A percentile compares a stretch with the other conserved stretches of the same genome.
Evolutionary conservation across 1,140 invertebrate genomes (phyloP).

Genomic region (Drosophila sp.): DNA sequence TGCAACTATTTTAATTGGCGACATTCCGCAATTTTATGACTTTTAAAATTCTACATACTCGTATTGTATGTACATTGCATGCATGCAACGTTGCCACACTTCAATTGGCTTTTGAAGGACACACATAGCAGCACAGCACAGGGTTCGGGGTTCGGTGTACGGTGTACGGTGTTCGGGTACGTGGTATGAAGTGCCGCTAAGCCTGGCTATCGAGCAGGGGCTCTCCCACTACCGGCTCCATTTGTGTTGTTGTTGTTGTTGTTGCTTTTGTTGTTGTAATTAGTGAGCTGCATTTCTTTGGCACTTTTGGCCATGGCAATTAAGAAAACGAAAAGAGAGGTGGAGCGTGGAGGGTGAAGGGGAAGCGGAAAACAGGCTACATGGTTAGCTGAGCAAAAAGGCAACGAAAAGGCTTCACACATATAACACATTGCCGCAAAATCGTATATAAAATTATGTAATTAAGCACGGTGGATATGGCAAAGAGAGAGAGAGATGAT

Average conservation of each 20-base stretch:
- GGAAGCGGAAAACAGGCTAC: conserved; percentile 34
- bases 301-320: conserved; percentile 78
- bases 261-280: conserved; percentile 69
- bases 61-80: conserved; percentile 9
- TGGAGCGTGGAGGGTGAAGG: neutral
- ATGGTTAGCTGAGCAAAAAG: conserved; percentile 21
- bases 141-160: conserved; percentile 36
- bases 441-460: conserved; percentile 73
- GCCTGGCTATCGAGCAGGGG: conserved; percentile 9
- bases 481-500: neutral
- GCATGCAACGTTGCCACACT: conserved; percentile 77
- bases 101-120: conserved; percentile 79
- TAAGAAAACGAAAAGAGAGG: conserved; percentile 49
- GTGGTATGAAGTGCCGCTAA: conserved; percentile 5
- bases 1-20: conserved; percentile 81
- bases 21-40: conserved; percentile 81
- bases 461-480: conserved; percentile 39
- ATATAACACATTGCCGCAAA: conserved; percentile 16
- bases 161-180: neutral
- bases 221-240: conserved; percentile 29
- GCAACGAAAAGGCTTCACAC: conserved; percentile 27
- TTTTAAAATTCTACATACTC: conserved; percentile 77
- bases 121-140: conserved; percentile 38
- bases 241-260: conserved; percentile 8
- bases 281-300: conserved; percentile 78